phyloP scores from a whole-genome alignment of 2,888 invertebrate genomes.

The Sepioteuthis lessoniana region DNA sequence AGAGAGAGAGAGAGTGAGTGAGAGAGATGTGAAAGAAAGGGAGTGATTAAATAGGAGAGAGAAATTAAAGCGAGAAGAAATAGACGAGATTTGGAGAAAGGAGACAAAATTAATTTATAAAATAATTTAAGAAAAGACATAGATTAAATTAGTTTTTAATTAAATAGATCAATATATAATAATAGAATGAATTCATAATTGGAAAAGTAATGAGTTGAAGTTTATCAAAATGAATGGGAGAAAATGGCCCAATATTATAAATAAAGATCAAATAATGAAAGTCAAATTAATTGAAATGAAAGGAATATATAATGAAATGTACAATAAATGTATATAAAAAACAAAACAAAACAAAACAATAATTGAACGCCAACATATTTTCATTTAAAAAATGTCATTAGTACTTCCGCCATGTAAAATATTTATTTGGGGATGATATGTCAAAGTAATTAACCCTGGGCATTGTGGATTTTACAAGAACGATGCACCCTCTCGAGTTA shows the following conservation, averaged over 20 bases:
- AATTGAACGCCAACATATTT: too few species aligned
- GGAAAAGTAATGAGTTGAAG: neutral
- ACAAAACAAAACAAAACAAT: neutral
- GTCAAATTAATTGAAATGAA: neutral
- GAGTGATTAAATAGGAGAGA: too few species aligned
- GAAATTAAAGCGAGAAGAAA: neutral
- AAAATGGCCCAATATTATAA: neutral
- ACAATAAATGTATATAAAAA: neutral
- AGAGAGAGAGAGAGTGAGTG: too few species aligned
- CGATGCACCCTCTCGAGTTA: too few species aligned
- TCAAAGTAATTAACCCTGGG: too few species aligned
- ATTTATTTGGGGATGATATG: neutral
- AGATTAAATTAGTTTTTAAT: slow-evolving; percentile 21
- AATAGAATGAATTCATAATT: neutral
- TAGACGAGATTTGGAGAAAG: neutral
- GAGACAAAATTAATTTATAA: neutral
- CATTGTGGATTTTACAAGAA: too few species aligned
- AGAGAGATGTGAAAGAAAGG: neutral
- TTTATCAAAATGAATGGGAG: neutral
- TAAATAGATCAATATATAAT: neutral
- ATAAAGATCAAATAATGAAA: neutral
- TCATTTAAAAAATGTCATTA: neutral
- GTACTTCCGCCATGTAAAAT: neutral
- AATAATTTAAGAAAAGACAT: neutral
- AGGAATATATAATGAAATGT: neutral